Evolutionary conservation across 2,888 invertebrate species (phyloP).

Genomic region (Furcula furcula): DNA sequence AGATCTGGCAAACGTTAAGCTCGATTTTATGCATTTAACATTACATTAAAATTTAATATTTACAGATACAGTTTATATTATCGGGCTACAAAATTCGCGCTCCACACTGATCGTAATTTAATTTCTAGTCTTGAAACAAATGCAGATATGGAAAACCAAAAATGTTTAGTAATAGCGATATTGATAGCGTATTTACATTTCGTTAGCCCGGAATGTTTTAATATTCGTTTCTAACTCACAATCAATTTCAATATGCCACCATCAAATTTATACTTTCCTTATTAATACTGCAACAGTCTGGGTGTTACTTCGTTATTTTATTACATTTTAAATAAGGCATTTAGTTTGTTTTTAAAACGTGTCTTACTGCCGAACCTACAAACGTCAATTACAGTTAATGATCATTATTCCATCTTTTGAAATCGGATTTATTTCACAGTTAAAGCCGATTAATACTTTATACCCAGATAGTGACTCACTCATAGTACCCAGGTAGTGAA

Average conservation of each 20-base stretch:
- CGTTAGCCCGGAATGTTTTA: conserved; percentile 35
- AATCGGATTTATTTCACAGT: too few relatives aligned
- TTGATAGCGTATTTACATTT: conserved; percentile 35
- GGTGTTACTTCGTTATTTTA: conserved; percentile 37
- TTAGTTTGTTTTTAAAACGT: conserved; percentile 29
- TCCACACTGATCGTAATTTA: neutral
- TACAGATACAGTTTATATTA: conserved; percentile 13
- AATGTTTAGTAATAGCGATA: conserved; percentile 11
- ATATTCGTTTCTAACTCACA: conserved; percentile 27
- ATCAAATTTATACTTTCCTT: conserved; percentile 47
- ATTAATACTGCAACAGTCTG: conserved; percentile 72
- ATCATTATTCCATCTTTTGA: too few relatives aligned
- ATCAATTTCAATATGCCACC: conserved; percentile 56
- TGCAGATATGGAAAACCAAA: conserved; percentile 13
- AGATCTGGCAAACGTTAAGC: conserved; percentile 40
- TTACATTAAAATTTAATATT: conserved; percentile 22
- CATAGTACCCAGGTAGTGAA: too few relatives aligned
- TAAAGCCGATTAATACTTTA: too few relatives aligned
- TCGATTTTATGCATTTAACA: conserved; percentile 22
- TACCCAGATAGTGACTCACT: too few relatives aligned
- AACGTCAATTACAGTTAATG: too few relatives aligned
- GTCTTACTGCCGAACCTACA: too few relatives aligned
- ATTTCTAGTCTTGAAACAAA: neutral
- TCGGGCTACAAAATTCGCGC: too few relatives aligned
- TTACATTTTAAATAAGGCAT: conserved; percentile 55